These are phyloP conservation scores for Cydia fagiglandana DNA, from an alignment of 1,140 invertebrate genomes.

Conservation along the genomic window DNA sequence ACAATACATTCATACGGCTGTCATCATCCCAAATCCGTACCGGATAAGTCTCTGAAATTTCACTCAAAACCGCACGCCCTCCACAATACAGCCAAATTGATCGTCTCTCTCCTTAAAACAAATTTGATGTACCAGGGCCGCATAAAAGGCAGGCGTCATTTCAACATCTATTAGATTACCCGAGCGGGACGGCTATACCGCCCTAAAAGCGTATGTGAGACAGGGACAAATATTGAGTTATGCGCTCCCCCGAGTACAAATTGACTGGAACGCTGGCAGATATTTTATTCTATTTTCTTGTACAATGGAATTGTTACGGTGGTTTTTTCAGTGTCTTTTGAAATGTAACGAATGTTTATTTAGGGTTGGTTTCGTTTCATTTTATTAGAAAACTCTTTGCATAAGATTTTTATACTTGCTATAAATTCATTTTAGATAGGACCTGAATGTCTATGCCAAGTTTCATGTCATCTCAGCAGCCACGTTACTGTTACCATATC, in stretches of 20 bases:
- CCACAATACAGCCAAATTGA: conserved; percentile 13
- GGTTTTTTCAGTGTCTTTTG: background rate
- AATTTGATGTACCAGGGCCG: conserved; percentile 18
- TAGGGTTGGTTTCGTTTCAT: background rate
- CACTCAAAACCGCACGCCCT: background rate
- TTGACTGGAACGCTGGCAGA: background rate
- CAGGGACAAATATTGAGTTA: conserved; percentile 1
- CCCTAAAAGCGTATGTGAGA: background rate
- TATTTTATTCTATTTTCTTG: conserved; percentile 15
- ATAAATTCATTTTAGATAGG: too few relatives aligned
- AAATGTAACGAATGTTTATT: background rate
- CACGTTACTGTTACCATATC: too few relatives aligned
- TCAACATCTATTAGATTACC: conserved; percentile 12
- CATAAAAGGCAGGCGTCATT: conserved; percentile 13
- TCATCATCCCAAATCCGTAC: background rate
- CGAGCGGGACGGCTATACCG: background rate
- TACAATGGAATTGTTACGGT: conserved; percentile 16
- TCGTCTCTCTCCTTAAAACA: conserved; percentile 11
- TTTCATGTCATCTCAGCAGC: too few relatives aligned
- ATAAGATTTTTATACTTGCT: background rate
- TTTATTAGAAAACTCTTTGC: background rate
- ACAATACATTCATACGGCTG: background rate
- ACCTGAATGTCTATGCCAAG: too few relatives aligned
- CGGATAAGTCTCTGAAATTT: background rate
- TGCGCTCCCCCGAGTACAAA: background rate